phyloP scores from a whole-genome alignment of 2,797 vertebrate species.

The Myiothlypis chrysogaster region DNA sequence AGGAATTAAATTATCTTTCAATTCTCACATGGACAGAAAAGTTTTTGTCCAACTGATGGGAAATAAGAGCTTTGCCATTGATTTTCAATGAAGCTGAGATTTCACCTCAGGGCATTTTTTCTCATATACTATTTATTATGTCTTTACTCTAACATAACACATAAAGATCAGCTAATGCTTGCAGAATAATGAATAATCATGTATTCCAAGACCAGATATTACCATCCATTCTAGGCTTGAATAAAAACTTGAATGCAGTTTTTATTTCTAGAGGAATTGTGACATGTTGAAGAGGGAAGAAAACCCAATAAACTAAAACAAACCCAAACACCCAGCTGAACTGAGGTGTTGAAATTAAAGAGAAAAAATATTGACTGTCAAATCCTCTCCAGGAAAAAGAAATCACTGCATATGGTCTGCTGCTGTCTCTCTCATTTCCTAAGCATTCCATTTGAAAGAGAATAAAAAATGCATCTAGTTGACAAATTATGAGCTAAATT shows the following conservation, averaged over 20 bases:
- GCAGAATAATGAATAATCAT: not conserved
- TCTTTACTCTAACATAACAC: not conserved
- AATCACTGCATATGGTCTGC: not conserved
- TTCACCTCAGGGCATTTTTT: not conserved
- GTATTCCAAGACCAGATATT: not conserved
- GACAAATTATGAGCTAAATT: not conserved
- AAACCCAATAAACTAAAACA: not conserved
- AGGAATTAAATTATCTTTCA: constrained; percentile 12
- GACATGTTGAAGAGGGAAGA: not conserved
- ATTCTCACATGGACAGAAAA: not conserved
- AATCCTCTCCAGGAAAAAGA: not conserved
- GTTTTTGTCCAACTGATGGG: not conserved
- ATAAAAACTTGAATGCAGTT: not conserved
- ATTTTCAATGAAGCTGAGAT: not conserved
- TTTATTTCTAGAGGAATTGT: not conserved
- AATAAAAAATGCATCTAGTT: not conserved
- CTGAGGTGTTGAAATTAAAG: not conserved
- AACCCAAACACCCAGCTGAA: not conserved
- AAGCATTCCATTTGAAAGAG: not conserved
- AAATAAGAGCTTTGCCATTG: not conserved
- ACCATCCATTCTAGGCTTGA: not conserved
- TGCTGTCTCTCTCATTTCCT: not conserved
- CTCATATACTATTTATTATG: not conserved
- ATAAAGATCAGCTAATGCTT: not conserved
- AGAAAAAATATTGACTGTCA: not conserved